A percentile compares a stretch with the other conserved stretches of the same genome.
These are phyloP conservation scores for Rhopilema esculentum DNA, from an alignment of 30 jellyfish, hydroid and myxozoan genomes.

Conservation along the genomic window DNA sequence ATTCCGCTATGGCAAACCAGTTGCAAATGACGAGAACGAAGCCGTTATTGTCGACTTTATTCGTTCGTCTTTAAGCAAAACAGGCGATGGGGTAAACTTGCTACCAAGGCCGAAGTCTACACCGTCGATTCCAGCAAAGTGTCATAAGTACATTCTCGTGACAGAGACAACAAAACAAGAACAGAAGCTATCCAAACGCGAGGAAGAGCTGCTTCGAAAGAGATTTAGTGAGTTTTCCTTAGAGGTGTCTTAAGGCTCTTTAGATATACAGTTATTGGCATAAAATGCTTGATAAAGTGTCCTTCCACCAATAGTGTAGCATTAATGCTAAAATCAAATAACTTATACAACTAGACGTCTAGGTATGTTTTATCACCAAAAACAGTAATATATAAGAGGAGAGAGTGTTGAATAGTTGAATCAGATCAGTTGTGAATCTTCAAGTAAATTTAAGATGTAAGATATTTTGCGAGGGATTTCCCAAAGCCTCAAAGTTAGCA, in stretches of 20 bases:
- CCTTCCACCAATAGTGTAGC: too few species aligned
- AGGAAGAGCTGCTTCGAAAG: constrained; percentile 27
- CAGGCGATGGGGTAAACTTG: constrained; percentile 32
- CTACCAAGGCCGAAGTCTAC: constrained; percentile 72
- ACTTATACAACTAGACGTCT: too few species aligned
- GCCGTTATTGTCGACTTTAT: constrained; percentile 46
- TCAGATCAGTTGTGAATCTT: too few species aligned
- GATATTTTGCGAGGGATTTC: too few species aligned
- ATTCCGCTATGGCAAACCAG: constrained; percentile 65
- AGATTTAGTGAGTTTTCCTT: constrained; percentile 49
- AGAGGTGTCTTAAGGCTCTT: background rate
- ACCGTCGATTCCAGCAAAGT: constrained; percentile 78
- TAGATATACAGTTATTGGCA: background rate
- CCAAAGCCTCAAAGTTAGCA: too few species aligned
- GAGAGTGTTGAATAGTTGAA: too few species aligned
- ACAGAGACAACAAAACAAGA: constrained; percentile 41
- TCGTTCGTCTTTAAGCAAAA: constrained; percentile 44
- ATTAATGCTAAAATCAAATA: too few species aligned
- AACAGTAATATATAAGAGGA: too few species aligned
- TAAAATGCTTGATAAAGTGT: too few species aligned
- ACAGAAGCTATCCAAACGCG: constrained; percentile 24
- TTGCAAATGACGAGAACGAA: constrained; percentile 61
- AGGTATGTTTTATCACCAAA: too few species aligned
- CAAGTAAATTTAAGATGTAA: too few species aligned
- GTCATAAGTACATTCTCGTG: constrained; percentile 50